phyloP scores from a whole-genome alignment of 2,113 vertebrate species.

The Micronisus gabar region DNA sequence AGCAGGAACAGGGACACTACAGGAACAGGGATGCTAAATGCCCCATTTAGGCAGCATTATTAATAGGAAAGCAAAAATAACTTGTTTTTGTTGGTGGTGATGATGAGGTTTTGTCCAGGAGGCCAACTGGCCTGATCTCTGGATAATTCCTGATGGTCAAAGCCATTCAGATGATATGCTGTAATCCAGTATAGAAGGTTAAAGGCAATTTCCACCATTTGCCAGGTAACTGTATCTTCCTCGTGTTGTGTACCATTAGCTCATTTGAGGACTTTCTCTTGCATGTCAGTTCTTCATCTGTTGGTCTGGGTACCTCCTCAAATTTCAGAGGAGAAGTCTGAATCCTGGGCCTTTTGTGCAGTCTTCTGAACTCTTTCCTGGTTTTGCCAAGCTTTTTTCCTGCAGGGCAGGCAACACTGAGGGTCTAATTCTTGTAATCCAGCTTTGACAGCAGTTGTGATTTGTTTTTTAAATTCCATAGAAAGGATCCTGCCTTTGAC shows the following conservation, averaged over 20 bases:
- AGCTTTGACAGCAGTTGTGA: neutral
- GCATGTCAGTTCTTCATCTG: neutral
- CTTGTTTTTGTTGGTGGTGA: neutral
- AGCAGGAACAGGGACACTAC: neutral
- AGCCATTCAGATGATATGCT: neutral
- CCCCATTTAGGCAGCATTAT: neutral
- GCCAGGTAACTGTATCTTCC: neutral
- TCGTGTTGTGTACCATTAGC: neutral
- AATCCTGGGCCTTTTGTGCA: neutral
- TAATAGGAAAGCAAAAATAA: neutral
- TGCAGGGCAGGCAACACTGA: neutral
- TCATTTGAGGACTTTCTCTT: neutral
- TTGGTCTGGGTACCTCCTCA: neutral
- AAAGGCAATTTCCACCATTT: neutral
- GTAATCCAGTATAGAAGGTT: neutral
- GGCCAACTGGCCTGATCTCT: neutral
- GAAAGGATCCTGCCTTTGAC: neutral
- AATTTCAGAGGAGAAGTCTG: neutral
- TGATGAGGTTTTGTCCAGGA: neutral
- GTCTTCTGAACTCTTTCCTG: neutral
- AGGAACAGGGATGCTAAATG: neutral
- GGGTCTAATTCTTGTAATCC: neutral
- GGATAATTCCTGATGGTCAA: neutral
- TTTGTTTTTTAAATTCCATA: neutral
- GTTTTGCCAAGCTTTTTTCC: neutral